Percentiles rank a stretch among this genome's conserved stretches.
These are phyloP conservation scores for Thamnaconus septentrionalis DNA, from an alignment of 2,113 vertebrate species.

Conservation along the genomic window DNA sequence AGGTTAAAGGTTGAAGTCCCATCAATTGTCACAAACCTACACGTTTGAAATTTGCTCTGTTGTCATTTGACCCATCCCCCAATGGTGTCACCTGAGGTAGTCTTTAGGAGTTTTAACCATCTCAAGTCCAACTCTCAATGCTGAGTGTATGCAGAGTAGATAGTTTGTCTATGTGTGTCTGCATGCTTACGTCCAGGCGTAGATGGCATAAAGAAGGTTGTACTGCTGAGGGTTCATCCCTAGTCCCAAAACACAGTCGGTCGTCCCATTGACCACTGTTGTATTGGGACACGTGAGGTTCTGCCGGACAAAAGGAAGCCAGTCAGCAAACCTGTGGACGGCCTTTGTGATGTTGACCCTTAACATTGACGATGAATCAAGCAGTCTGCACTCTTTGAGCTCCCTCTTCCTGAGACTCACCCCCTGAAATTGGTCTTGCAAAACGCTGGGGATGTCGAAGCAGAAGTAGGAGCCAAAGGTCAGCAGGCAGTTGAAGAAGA, in stretches of 20 bases:
- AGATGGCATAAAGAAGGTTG: slow-evolving; percentile 82
- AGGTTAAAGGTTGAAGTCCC: not conserved
- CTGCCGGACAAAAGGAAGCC: slow-evolving; percentile 43
- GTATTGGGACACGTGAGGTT: slow-evolving; percentile 80
- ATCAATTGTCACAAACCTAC: too few species aligned
- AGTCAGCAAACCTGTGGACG: not conserved
- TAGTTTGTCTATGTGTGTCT: not conserved
- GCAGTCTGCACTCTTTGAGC: not conserved
- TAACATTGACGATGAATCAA: not conserved
- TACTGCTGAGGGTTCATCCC: slow-evolving; percentile 84
- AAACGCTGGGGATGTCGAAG: slow-evolving; percentile 81
- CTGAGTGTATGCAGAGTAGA: too few species aligned
- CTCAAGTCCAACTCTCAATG: too few species aligned
- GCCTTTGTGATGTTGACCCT: not conserved
- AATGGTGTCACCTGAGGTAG: too few species aligned
- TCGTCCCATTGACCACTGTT: slow-evolving; percentile 66
- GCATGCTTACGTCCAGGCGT: slow-evolving; percentile 78
- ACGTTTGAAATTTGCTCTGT: too few species aligned
- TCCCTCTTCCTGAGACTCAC: slow-evolving; percentile 52
- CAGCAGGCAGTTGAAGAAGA: slow-evolving; percentile 1
- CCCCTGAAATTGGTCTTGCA: slow-evolving; percentile 84
- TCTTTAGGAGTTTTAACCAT: not conserved
- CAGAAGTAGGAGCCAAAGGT: slow-evolving; percentile 81
- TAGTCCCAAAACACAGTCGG: slow-evolving; percentile 75
- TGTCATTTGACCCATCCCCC: too few species aligned